Percentiles rank a stretch among this genome's conserved stretches.
Conservation (phyloP, 2,888 invertebrate genomes). For the Caenorhabditis japonica region DNA sequence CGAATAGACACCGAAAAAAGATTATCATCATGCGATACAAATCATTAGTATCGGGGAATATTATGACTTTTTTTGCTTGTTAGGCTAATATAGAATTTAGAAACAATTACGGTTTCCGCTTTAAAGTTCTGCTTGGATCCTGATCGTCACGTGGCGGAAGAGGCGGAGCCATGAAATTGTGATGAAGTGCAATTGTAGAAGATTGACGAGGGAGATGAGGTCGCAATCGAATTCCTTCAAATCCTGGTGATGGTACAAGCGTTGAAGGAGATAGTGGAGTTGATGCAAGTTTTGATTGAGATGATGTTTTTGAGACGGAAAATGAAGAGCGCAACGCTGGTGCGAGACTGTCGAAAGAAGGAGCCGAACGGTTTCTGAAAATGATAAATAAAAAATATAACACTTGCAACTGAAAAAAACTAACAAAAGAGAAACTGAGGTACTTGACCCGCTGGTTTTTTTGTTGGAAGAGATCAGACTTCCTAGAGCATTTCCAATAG, state of each 20-base stretch:
- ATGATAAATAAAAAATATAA: no score
- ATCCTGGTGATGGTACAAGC: constrained; percentile 17
- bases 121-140: constrained; percentile 44
- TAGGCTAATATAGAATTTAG: not conserved
- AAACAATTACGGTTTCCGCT: constrained; percentile 27
- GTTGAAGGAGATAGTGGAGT: constrained; percentile 11
- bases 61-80: not conserved
- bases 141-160: constrained; percentile 39
- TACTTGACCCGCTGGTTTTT: constrained; percentile 34
- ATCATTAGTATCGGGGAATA: constrained; percentile 9
- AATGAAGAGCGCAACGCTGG: constrained; percentile 43
- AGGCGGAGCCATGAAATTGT: constrained; percentile 22
- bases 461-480: constrained; percentile 48
- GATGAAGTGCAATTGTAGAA: constrained; percentile 24
- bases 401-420: no score
- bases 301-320: constrained; percentile 17
- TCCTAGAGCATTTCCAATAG: constrained; percentile 29
- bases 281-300: constrained; percentile 5
- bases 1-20: no score
- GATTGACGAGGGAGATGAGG: constrained; percentile 34
- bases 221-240: constrained; percentile 45
- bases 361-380: constrained; percentile 44
- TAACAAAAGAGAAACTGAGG: constrained; percentile 22
- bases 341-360: constrained; percentile 52
- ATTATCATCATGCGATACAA: no score